Conservation (phyloP, 2,888 invertebrate genomes). For the Caenorhabditis uteleia region DNA sequence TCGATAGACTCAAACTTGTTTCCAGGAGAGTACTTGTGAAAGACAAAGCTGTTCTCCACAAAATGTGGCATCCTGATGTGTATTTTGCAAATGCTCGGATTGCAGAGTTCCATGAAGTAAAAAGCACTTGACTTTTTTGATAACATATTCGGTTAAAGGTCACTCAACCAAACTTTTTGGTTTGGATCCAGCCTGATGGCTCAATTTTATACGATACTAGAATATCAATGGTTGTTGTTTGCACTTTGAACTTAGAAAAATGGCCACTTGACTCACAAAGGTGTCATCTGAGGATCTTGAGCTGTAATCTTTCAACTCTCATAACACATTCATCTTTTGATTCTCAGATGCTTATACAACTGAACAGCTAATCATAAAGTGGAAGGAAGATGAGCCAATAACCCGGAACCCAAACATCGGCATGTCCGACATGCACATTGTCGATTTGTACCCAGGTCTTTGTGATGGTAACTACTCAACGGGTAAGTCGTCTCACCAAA, state of each 20-base stretch:
- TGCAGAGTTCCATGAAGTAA: conserved; percentile 67
- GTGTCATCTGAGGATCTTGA: conserved; percentile 67
- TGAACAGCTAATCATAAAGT: conserved; percentile 64
- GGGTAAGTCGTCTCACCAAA: conserved; percentile 47
- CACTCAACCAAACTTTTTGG: conserved; percentile 69
- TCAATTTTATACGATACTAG: conserved; percentile 67
- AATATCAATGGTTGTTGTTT: conserved; percentile 63
- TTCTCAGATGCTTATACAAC: conserved; percentile 68
- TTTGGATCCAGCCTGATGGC: conserved; percentile 69
- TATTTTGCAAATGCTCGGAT: conserved; percentile 68
- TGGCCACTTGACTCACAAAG: conserved; percentile 68
- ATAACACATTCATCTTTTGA: neutral
- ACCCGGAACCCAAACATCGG: conserved; percentile 65
- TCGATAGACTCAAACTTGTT: neutral
- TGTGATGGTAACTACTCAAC: conserved; percentile 69
- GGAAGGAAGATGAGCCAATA: conserved; percentile 64
- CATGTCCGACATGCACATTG: conserved; percentile 69
- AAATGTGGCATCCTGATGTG: conserved; percentile 64
- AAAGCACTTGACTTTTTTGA: no score
- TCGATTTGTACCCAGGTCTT: conserved; percentile 59
- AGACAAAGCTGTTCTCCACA: conserved; percentile 54
- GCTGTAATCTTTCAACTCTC: conserved; percentile 50
- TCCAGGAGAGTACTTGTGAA: conserved; percentile 52
- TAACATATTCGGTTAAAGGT: no score
- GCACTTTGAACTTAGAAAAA: conserved; percentile 67